phyloP scores from a whole-genome alignment of 2,797 vertebrate species.

The Poeciliopsis paucimaculata region DNA sequence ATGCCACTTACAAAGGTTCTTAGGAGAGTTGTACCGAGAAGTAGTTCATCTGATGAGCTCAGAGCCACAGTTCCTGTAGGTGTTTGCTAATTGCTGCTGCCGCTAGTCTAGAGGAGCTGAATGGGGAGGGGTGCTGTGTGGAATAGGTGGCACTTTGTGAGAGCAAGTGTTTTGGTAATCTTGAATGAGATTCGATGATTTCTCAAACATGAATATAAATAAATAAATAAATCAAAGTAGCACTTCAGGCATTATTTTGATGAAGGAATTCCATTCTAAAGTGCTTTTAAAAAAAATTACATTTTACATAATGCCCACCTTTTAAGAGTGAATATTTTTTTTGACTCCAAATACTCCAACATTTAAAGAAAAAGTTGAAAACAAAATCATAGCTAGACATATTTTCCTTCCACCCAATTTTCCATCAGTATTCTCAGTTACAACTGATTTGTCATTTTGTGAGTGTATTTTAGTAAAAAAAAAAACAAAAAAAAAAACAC shows the following conservation, averaged over 20 bases:
- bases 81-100: neutral
- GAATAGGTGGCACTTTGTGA: too few species aligned
- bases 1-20: neutral
- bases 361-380: neutral
- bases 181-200: too few species aligned
- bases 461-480: neutral
- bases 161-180: too few species aligned
- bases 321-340: neutral
- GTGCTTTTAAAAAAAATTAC: too few species aligned
- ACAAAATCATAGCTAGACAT: neutral
- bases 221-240: too few species aligned
- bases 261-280: too few species aligned
- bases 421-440: neutral
- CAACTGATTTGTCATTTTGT: neutral
- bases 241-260: too few species aligned
- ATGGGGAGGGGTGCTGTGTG: neutral
- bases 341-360: neutral
- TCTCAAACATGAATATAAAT: too few species aligned
- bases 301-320: neutral
- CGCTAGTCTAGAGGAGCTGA: too few species aligned
- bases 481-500: neutral
- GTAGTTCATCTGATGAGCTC: too few species aligned
- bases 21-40: neutral
- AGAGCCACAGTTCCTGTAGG: too few species aligned
- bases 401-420: neutral